A percentile compares a stretch with the other conserved stretches of the same genome.
Evolutionary conservation across 2,797 vertebrate genomes (phyloP).

Genomic region (Euthynnus affinis): DNA sequence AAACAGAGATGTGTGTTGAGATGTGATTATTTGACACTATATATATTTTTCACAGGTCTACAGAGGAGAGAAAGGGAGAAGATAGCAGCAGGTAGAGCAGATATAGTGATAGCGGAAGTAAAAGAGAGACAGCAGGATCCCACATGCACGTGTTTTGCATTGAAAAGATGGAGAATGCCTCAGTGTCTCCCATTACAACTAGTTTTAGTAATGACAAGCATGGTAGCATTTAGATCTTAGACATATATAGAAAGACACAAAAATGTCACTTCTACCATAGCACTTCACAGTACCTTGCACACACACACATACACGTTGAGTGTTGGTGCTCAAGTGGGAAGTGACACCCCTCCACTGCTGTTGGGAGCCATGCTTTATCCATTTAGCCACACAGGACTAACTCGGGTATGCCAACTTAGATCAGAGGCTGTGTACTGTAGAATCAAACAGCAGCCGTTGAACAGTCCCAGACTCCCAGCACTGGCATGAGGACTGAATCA

Average conservation of each 20-base stretch:
- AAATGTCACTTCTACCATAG: slow-evolving; percentile 11
- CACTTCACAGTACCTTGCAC: slow-evolving; percentile 1
- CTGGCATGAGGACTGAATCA: slow-evolving; percentile 69
- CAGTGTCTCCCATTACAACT: slow-evolving; percentile 30
- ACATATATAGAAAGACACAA: slow-evolving; percentile 38
- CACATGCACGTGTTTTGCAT: slow-evolving; percentile 46
- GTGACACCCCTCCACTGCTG: not conserved
- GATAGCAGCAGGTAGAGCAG: slow-evolving; percentile 42
- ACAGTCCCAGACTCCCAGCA: slow-evolving; percentile 54
- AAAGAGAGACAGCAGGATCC: slow-evolving; percentile 36
- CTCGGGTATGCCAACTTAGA: slow-evolving; percentile 35
- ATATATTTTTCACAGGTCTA: slow-evolving; percentile 40
- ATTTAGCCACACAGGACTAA: slow-evolving; percentile 56
- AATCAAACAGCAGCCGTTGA: slow-evolving; percentile 49
- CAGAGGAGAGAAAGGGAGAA: not conserved
- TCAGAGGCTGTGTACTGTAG: slow-evolving; percentile 49
- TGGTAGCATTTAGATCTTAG: slow-evolving; percentile 15
- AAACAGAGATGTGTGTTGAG: slow-evolving; percentile 38
- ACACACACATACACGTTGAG: not conserved
- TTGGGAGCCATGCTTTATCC: slow-evolving; percentile 39
- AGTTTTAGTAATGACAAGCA: slow-evolving; percentile 43
- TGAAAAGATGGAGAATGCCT: slow-evolving; percentile 24
- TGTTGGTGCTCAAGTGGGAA: slow-evolving; percentile 13
- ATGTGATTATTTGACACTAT: slow-evolving; percentile 49
- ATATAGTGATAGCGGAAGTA: slow-evolving; percentile 14